These are phyloP conservation scores for Rambutsinella grinnellia DNA, from an alignment of 2,888 invertebrate species.

Conservation along the genomic window DNA sequence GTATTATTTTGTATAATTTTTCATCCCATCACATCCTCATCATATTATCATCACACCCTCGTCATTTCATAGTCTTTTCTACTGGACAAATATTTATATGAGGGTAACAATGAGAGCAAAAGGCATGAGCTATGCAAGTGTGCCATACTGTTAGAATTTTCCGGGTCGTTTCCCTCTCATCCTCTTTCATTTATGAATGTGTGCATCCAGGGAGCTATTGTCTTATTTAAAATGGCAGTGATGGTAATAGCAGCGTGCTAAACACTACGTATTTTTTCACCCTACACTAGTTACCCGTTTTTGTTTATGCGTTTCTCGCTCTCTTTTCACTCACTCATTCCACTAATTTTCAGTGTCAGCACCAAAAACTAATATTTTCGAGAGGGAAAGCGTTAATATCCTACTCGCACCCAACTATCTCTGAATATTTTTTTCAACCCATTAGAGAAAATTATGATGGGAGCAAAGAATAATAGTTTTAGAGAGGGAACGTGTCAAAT, in stretches of 20 bases:
- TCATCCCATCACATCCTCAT: constrained; percentile 22
- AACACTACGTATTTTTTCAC: constrained; percentile 8
- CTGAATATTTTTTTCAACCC: background rate
- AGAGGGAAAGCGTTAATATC: background rate
- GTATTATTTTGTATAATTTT: too few relatives aligned
- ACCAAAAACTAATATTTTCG: constrained; percentile 11
- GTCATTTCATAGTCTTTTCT: constrained; percentile 5
- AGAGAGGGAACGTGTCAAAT: background rate
- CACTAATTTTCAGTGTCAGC: constrained; percentile 44
- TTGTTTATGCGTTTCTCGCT: background rate
- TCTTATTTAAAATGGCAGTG: constrained; percentile 22
- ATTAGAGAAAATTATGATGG: constrained; percentile 28
- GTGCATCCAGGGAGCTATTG: constrained; percentile 42
- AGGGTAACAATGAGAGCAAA: too few relatives aligned
- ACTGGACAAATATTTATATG: background rate
- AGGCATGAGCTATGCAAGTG: too few relatives aligned
- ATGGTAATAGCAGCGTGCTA: constrained; percentile 27
- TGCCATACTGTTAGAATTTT: background rate
- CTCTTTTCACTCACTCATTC: background rate
- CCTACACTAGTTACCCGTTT: background rate
- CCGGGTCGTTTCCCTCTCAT: background rate
- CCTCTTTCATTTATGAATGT: constrained; percentile 13
- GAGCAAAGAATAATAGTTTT: background rate
- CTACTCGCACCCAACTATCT: background rate
- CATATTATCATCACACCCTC: constrained; percentile 26